phyloP scores from a whole-genome alignment of 2,113 vertebrate genomes.

The Hippolais icterina region DNA sequence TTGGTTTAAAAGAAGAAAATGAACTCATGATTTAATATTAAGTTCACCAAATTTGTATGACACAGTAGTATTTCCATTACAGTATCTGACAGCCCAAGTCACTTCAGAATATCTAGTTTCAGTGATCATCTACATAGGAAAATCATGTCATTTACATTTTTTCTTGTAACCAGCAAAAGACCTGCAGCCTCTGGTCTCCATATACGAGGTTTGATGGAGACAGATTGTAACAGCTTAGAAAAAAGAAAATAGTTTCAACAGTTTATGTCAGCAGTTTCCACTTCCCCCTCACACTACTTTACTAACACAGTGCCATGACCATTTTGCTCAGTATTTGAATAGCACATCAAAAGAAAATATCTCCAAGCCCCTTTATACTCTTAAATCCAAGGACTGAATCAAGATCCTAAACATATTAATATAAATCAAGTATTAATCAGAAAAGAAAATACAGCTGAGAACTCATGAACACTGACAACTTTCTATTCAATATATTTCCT shows the following conservation, averaged over 20 bases:
- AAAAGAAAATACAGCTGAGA: not conserved
- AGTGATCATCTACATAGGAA: not conserved
- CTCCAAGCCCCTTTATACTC: not conserved
- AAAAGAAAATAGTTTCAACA: not conserved
- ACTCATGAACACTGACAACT: not conserved
- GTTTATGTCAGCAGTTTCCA: not conserved
- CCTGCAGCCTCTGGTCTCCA: not conserved
- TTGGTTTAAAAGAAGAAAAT: conserved; percentile 20
- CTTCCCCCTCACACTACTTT: not conserved
- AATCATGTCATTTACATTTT: not conserved
- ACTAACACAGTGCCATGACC: not conserved
- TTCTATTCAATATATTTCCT: not conserved
- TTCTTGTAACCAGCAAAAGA: not conserved
- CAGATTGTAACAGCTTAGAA: not conserved
- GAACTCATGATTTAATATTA: not conserved
- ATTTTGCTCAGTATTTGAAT: not conserved
- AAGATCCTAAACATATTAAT: not conserved
- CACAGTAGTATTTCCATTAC: not conserved
- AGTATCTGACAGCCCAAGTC: not conserved
- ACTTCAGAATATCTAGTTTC: not conserved
- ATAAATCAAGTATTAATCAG: not conserved
- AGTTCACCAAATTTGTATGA: not conserved
- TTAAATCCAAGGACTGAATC: not conserved
- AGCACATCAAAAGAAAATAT: not conserved
- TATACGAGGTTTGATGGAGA: not conserved